Conservation (phyloP, 2,113 vertebrate species). For the Boleophthalmus pectinirostris region DNA sequence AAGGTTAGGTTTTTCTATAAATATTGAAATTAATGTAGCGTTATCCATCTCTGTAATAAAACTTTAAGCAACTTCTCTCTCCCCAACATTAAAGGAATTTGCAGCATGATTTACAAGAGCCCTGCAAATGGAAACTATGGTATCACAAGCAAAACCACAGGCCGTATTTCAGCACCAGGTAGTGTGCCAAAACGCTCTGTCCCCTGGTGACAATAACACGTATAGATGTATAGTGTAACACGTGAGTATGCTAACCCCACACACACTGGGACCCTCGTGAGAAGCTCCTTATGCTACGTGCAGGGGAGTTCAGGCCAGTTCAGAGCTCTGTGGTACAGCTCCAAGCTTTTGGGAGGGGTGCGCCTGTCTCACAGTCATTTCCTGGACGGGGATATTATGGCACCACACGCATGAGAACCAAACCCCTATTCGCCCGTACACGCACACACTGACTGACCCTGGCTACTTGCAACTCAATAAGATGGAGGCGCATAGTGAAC, state of each 20-base stretch:
- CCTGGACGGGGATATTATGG: conserved; percentile 69
- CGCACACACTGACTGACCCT: conserved; percentile 43
- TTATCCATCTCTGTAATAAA: not conserved
- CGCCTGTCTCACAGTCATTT: conserved; percentile 69
- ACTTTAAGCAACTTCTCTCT: conserved; percentile 7
- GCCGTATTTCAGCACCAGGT: conserved; percentile 34
- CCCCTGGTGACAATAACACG: conserved; percentile 21
- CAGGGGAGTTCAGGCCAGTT: conserved; percentile 64
- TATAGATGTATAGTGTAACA: conserved; percentile 10
- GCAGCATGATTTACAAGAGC: conserved; percentile 40
- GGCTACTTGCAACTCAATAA: conserved; percentile 54
- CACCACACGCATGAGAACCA: conserved; percentile 66
- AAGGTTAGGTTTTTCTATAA: not conserved
- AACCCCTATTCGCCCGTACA: conserved; percentile 53
- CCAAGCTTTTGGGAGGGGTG: conserved; percentile 68
- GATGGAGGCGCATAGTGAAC: conserved; percentile 40
- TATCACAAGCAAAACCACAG: conserved; percentile 26
- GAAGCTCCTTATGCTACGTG: conserved; percentile 29
- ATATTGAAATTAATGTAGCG: not conserved
- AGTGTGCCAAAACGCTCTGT: conserved; percentile 19
- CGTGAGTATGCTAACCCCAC: conserved; percentile 4
- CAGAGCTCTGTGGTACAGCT: conserved; percentile 62
- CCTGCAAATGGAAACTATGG: conserved; percentile 54
- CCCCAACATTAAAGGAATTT: conserved; percentile 38
- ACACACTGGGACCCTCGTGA: conserved; percentile 14